Conservation (phyloP, 2,113 vertebrate genomes). For the Siniperca knerii region DNA sequence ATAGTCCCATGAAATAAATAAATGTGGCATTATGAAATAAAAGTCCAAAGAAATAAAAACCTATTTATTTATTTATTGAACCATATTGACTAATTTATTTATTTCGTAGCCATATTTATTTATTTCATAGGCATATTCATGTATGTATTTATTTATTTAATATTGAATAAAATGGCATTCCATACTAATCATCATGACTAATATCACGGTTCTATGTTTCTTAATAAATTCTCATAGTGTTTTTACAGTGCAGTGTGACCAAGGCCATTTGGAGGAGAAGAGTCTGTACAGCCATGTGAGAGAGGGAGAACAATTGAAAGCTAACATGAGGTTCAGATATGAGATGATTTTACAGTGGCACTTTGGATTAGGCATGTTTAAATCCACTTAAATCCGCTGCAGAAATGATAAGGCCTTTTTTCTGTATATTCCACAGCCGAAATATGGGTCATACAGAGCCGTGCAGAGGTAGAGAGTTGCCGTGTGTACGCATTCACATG, state of each 20-base stretch:
- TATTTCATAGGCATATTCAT: too few species aligned
- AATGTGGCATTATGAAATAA: too few species aligned
- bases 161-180: too few species aligned
- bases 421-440: slow-evolving; percentile 26
- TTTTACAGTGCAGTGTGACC: slow-evolving; percentile 3
- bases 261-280: slow-evolving; percentile 26
- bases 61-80: too few species aligned
- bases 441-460: slow-evolving; percentile 71
- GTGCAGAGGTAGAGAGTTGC: slow-evolving; percentile 41
- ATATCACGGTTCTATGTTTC: neutral
- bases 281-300: neutral
- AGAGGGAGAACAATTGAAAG: slow-evolving; percentile 27
- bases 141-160: too few species aligned
- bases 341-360: slow-evolving; percentile 55
- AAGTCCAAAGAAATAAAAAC: too few species aligned
- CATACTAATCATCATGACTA: neutral
- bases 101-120: too few species aligned
- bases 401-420: slow-evolving; percentile 56
- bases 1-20: too few species aligned
- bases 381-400: slow-evolving; percentile 69
- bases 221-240: neutral
- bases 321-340: slow-evolving; percentile 33
- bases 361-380: slow-evolving; percentile 67
- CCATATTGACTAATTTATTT: too few species aligned
- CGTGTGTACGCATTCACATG: slow-evolving; percentile 9